These are phyloP conservation scores for Euclidia mi DNA, from an alignment of 2,888 invertebrate genomes.

Conservation along the genomic window DNA sequence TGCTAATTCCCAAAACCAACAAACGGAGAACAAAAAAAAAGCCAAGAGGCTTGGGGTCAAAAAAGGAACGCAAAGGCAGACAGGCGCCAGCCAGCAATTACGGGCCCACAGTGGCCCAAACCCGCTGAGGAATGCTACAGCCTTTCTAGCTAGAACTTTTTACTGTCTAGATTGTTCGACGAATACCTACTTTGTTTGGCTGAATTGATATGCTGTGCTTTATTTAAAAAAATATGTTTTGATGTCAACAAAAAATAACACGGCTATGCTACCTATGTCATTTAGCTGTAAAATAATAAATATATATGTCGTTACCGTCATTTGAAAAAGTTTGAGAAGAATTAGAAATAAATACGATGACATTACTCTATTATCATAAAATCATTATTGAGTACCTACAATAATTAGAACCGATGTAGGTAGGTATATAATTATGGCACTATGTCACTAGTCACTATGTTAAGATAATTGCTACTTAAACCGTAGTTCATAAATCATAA, in stretches of 20 bases:
- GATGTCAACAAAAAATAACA: no score
- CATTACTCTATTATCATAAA: no score
- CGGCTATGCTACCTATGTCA: no score
- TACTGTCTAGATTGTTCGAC: constrained; percentile 70
- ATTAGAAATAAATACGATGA: background rate
- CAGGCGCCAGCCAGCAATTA: constrained; percentile 89
- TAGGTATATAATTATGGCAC: no score
- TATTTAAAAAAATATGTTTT: constrained; percentile 12
- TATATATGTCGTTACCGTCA: background rate
- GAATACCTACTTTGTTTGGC: constrained; percentile 55
- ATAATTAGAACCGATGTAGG: no score
- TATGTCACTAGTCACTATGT: no score
- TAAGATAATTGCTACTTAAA: no score
- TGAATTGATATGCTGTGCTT: constrained; percentile 50
- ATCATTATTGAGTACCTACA: no score
- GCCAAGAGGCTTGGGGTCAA: constrained; percentile 60
- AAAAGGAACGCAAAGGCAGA: constrained; percentile 82
- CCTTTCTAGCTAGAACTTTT: constrained; percentile 72
- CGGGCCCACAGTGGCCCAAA: constrained; percentile 67
- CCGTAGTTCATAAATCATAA: no score
- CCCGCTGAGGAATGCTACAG: constrained; percentile 56
- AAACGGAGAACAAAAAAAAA: constrained; percentile 79
- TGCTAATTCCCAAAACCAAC: constrained; percentile 90
- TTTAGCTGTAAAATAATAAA: background rate
- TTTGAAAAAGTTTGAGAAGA: background rate